A percentile compares a stretch with the other conserved stretches of the same genome.
Evolutionary conservation across 2,797 vertebrate species (phyloP).

Genomic region (Knipowitschia caucasica): DNA sequence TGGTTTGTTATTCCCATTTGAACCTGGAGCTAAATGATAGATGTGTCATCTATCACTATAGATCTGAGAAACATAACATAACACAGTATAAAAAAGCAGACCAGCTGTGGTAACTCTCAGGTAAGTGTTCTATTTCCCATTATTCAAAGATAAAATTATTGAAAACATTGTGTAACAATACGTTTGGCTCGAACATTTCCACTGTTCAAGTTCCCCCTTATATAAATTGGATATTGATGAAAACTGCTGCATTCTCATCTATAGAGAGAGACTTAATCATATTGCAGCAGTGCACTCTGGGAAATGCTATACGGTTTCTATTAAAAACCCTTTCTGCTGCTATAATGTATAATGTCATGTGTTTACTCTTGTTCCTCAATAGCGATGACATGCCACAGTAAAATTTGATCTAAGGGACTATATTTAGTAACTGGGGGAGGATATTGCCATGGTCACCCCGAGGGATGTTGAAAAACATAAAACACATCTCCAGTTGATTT

Average conservation of each 20-base stretch:
- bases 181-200: neutral
- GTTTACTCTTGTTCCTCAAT: slow-evolving; percentile 22
- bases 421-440: slow-evolving; percentile 6
- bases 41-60: slow-evolving; percentile 11
- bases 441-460: slow-evolving; percentile 25
- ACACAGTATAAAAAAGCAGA: slow-evolving; percentile 11
- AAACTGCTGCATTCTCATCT: neutral
- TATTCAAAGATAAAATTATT: neutral
- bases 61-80: slow-evolving; percentile 3
- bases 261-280: neutral
- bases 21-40: slow-evolving; percentile 9
- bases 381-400: slow-evolving; percentile 19
- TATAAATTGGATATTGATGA: slow-evolving; percentile 5
- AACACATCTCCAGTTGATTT: neutral
- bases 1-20: slow-evolving; percentile 19
- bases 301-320: slow-evolving; percentile 14
- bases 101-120: slow-evolving; percentile 2
- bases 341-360: slow-evolving; percentile 29
- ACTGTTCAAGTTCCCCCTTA: neutral
- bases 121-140: neutral
- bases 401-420: slow-evolving; percentile 16
- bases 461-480: slow-evolving; percentile 3
- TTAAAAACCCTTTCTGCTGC: neutral
- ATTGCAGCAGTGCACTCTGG: slow-evolving; percentile 13
- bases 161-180: slow-evolving; percentile 5